Base-by-base conservation (phyloP, 2,888 invertebrate species). In the Lasius platythorax region DNA sequence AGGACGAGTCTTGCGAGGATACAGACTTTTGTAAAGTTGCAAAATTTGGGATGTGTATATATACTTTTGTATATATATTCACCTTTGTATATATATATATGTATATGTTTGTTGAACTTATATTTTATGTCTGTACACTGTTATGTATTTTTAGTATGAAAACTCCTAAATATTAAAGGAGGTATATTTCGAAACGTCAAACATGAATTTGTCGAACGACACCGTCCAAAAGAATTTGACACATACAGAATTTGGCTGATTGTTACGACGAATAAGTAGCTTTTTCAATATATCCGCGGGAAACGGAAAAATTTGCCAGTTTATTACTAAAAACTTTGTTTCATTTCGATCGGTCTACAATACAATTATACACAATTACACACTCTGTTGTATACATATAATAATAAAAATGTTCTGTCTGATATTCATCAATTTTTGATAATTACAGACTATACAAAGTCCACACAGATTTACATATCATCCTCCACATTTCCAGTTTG, bases 161-260 rank as follows among this genome's bases (percentile, higher is more conserved):
- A 63, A 53, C 6, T n/a, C n/a, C 33, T 72, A 63, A 5, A 72
- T 40, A 9, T 68, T 70, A 18, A 33, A 72, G 53, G 8, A 72
- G 46, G 46, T 79, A 40, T 73, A 40, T 73, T 18, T 37, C 64
- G 33, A 66, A 76, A 76, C 30, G n/a, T 33, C 11, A 43, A 67
- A 37, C 37, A 23, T 23, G n/a, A 43, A 67, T 67, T 67, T 33
- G 74, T 74, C 30, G 37, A 79, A 70, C 23, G 79, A 79, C 61
- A 72, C 79, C 79, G 79, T 81, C 79, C 79, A 81, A 63, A 23
- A 50, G 18, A 50, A 72, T 72, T 73, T 28, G 61, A 28, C 73
- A 28, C 30, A 56, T 37, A 37, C 37, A 37, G 37, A 37, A 37
- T 37, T 37, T 37, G 37, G 37, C 15, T 15, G 43, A 37, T 43